Evolutionary conservation across 2,888 invertebrate genomes (phyloP), one percentile per base, ranked within the genome.

Genomic region (Exephanes ischioxanthus): DNA sequence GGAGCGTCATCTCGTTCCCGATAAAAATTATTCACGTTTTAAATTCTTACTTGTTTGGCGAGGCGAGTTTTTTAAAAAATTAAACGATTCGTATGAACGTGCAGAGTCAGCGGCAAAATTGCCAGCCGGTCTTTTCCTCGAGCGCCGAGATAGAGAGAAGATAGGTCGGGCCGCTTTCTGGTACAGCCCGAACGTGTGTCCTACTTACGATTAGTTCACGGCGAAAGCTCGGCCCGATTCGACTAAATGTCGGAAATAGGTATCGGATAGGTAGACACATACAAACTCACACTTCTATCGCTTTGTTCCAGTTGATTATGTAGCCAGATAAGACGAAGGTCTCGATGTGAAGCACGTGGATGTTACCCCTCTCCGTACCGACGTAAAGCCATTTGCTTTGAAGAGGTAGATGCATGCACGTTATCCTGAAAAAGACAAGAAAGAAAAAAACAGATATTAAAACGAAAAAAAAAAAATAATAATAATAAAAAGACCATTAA

Each of bases 221-320:
- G 82, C 82, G 79, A 77, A 83, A 85, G 76, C 71, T 82, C 68
- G 66, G 58, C 3, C 45, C 85, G 79, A 82, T 82, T 85, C 82
- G 67, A 66, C 80, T 58, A 58, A 81, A 53, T 82, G 85, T 82
- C 85, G 85, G 85, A 85, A 85, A 85, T 85, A 76, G 82, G 79
- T 82, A 85, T 85, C 79, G 58, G 85, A 85, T 85, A 79, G 66
- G 66, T 67, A 73, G 53, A 77, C 30, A 63, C 16, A 41, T 83
- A 83, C 73, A 88, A 95, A 97, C 98, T 97, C 95, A 99, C 99
- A 99, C 96, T 97, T 99, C 99, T 94, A 99, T 99, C 92, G 99
- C 99, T 95, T 99, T 99, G 96, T 99, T 99, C 99, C 99, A 99
- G 96, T 99, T 99, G 96, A 99, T 99, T 94, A 99, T 96, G 95